phyloP scores from a whole-genome alignment of 2,888 invertebrate genomes.

The Polylopha cassiicola region DNA sequence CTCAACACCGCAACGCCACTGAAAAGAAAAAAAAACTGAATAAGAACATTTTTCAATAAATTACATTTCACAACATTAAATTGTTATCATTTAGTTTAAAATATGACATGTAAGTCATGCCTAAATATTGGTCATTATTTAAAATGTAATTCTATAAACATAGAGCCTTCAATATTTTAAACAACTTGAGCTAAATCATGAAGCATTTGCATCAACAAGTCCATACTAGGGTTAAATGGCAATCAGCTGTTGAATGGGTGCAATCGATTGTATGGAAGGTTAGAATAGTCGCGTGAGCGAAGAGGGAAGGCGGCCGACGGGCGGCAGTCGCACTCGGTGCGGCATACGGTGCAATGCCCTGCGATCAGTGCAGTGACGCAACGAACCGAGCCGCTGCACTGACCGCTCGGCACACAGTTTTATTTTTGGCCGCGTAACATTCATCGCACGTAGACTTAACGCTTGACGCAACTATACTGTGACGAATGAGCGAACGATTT shows the following conservation, averaged over 20 bases:
- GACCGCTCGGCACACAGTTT: constrained; percentile 49
- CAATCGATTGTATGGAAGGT: constrained; percentile 50
- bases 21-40: constrained; percentile 54
- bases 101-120: constrained; percentile 1
- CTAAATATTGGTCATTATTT: constrained; percentile 2
- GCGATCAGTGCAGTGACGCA: constrained; percentile 67
- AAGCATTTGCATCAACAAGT: constrained; percentile 24
- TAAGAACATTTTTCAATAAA: constrained; percentile 21
- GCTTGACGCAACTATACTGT: constrained; percentile 39
- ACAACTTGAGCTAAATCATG: constrained; percentile 10
- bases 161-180: constrained; percentile 13
- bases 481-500: constrained; percentile 50
- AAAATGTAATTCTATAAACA: neutral
- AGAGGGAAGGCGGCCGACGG: constrained; percentile 32
- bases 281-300: constrained; percentile 36
- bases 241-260: constrained; percentile 63
- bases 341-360: constrained; percentile 69
- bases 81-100: no score
- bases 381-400: constrained; percentile 59
- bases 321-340: constrained; percentile 29
- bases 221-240: constrained; percentile 40
- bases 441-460: constrained; percentile 46
- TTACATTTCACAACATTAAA: neutral
- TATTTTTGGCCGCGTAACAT: constrained; percentile 70
- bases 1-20: constrained; percentile 91